These are phyloP conservation scores for Sarcophaga peregrina DNA, from an alignment of 1,140 invertebrate species.

Conservation along the genomic window DNA sequence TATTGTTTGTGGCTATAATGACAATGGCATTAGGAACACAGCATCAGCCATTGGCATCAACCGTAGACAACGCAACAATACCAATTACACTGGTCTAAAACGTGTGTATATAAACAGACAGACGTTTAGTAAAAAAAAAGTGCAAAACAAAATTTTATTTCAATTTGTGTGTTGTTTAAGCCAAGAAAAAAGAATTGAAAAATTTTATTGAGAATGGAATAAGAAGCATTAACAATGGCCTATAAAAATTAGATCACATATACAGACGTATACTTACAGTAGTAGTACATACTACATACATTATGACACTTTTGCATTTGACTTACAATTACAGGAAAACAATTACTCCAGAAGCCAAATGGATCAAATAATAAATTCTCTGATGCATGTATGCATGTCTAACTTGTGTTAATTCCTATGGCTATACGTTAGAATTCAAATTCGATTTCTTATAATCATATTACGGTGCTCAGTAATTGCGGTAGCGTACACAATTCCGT, in stretches of 20 bases:
- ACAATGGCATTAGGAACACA: slow-evolving; percentile 21
- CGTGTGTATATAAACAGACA: not conserved
- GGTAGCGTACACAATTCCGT: too few species aligned
- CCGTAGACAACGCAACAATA: not conserved
- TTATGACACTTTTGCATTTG: too few species aligned
- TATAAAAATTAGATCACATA: not conserved
- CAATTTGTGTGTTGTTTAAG: slow-evolving; percentile 28
- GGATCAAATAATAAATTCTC: too few species aligned
- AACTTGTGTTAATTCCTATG: too few species aligned
- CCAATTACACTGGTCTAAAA: not conserved
- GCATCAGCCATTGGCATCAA: slow-evolving; percentile 4
- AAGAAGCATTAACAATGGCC: not conserved
- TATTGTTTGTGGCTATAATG: slow-evolving; percentile 36
- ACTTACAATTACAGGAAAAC: too few species aligned
- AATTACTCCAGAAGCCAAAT: too few species aligned
- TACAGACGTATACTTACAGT: not conserved
- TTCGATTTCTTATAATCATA: too few species aligned
- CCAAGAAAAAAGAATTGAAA: not conserved
- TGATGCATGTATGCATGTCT: too few species aligned
- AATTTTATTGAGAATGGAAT: too few species aligned
- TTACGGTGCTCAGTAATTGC: too few species aligned
- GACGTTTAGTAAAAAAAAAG: slow-evolving; percentile 31
- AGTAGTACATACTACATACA: too few species aligned
- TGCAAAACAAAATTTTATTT: slow-evolving; percentile 29
- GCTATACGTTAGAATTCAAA: too few species aligned